Base-by-base conservation (phyloP, 2,797 vertebrate genomes). In the Halcyon badia region DNA sequence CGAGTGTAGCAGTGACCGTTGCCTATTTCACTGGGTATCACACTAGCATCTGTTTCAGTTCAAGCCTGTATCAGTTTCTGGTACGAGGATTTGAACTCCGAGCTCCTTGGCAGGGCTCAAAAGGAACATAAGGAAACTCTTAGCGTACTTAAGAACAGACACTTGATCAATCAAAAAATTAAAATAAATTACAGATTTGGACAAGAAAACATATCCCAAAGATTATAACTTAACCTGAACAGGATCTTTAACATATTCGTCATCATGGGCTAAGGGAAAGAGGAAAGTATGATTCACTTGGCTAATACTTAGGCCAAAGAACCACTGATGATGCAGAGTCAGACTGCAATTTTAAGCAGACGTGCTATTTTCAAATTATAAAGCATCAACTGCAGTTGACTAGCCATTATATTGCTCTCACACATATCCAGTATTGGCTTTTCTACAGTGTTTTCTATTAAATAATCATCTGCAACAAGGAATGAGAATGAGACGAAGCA, bases 1-100 rank as follows among this genome's bases (percentile, higher is more conserved):
- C 30, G 64, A n/a, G 11, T 1, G 8, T 60, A 79, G 22, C 39
- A 86, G 24, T 5, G 13, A 39, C 52, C 33, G 44, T 7, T 75
- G 42, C 31, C 33, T 10, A 3, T 52, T 85, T 72, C 42, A 25
- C 61, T 15, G 26, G 10, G 19, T 70, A 71, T 41, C 56, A 60
- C 30, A 20, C 75, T 21, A 75, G 31, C 84, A 96, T 71, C 81
- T 94, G 91, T 79, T 96, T 88, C 72, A 73, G 68, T 61, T 97
- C 94, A 90, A 60, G 37, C 35, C 69, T 37, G 5, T 71, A 64
- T 39, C 87, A 60, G 41, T 31, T 91, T 64, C 28, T 64, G 44
- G 80, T 48, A 56, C 14, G 9, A 77, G 12, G 28, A n/a, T 21
- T 86, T 92, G 31, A 79, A 85, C 30, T 69, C 51, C 6, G 30